Conservation (phyloP, 2,797 vertebrate species). For the Graptemys geographica region DNA sequence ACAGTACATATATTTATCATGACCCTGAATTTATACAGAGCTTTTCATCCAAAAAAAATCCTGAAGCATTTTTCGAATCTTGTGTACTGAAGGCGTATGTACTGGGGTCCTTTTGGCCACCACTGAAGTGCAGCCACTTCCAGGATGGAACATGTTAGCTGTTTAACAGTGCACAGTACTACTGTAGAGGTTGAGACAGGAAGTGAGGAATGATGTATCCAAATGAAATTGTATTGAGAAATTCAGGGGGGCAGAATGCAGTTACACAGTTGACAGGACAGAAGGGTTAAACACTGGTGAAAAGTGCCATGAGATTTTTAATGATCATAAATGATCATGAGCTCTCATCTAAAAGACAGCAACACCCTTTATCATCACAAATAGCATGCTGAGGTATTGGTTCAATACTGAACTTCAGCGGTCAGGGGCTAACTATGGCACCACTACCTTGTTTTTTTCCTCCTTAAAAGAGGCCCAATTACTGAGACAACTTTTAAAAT, state of each 20-base stretch:
- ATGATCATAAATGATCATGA: not conserved
- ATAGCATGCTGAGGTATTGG: not conserved
- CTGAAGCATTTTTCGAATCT: not conserved
- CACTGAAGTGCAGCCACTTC: not conserved
- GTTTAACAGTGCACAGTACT: not conserved
- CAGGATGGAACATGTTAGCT: not conserved
- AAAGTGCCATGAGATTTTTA: not conserved
- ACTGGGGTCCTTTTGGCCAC: not conserved
- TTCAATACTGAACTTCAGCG: not conserved
- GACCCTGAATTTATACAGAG: not conserved
- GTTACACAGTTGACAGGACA: not conserved
- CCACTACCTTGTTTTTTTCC: not conserved
- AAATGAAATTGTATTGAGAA: not conserved
- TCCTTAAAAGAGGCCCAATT: not conserved
- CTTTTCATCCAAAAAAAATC: not conserved
- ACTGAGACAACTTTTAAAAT: not conserved
- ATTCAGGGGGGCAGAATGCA: fast-evolving
- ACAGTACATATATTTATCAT: not conserved
- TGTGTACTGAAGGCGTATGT: not conserved
- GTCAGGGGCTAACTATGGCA: not conserved
- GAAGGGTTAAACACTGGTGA: not conserved
- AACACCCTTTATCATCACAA: not conserved
- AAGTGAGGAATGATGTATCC: not conserved
- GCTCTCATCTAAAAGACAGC: not conserved
- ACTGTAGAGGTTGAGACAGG: not conserved